Evolutionary conservation across 1,140 invertebrate species (phyloP), one percentile per base, ranked within the genome.

Genomic region (Anoplophora glabripennis): DNA sequence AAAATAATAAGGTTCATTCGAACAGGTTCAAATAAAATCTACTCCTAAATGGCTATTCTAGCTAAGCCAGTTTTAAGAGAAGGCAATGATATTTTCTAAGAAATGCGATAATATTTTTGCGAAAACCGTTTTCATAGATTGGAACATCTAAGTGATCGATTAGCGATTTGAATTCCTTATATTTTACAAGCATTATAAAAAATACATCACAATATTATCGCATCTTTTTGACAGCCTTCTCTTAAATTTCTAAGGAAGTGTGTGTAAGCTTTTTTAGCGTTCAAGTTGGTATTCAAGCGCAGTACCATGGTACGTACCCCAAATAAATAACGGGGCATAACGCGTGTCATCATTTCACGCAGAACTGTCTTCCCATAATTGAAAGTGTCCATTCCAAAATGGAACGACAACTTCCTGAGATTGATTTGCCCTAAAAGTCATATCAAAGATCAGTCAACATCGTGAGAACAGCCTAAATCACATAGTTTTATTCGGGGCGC

Each of bases 321-420:
- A 59, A 67, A 67, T 18, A 68, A 63, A 63, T 68, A 57, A 49
- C 63, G 57, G 62, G 68, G 68, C 45, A 70, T 63, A 36, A 70
- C 64, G 45, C 68, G 68, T 44, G 64, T 66, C 66, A 70, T 68
- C 64, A 70, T 56, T 53, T 70, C 66, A 65, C 66, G 68, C 41
- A 70, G 53, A 38, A 70, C 48, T 34, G 68, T 68, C 57, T 70
- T 70, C 54, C 68, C 68, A 68, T 70, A 70, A 64, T 67, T 68
- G 40, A 70, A 57, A 17, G 64, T 64, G 54, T 70, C 68, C 68
- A 70, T 70, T 61, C 59, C 60, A 53, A 54, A 42, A 57, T 61
- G 53, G 60, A 63, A 65, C 12, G 46, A 64, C 42, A 38, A 47
- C 15, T 54, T 21, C 46, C n/a, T 49, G n/a, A 46, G 38, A 40